Conservation (phyloP, 1,140 invertebrate genomes). For the Homarus americanus region DNA sequence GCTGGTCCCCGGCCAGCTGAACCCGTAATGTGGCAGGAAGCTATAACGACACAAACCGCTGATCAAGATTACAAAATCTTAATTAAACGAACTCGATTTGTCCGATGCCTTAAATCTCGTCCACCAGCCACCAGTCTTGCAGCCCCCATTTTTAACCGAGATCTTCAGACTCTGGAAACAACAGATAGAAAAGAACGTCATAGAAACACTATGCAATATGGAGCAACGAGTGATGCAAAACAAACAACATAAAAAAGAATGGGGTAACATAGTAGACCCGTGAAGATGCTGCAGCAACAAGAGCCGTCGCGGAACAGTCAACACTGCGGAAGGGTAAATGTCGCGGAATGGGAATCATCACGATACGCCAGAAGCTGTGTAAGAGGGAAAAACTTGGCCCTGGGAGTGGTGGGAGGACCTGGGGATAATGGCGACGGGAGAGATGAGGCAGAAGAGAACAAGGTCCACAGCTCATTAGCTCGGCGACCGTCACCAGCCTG, state of each 20-base stretch:
- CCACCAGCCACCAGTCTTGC: too few relatives aligned
- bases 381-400: neutral
- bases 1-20: neutral
- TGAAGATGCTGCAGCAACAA: neutral
- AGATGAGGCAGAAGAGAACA: constrained; percentile 2
- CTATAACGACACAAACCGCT: neutral
- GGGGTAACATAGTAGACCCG: too few relatives aligned
- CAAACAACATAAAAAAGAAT: too few relatives aligned
- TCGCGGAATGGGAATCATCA: neutral
- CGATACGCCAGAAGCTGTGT: neutral
- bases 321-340: neutral
- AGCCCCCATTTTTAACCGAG: too few relatives aligned
- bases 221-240: too few relatives aligned
- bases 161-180: too few relatives aligned
- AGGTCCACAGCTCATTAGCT: neutral
- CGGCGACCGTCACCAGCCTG: neutral
- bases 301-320: neutral
- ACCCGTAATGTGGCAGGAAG: neutral
- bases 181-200: too few relatives aligned
- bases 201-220: too few relatives aligned
- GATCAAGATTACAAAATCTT: constrained; percentile 1
- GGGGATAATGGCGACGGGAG: neutral
- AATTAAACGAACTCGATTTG: neutral
- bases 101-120: neutral
- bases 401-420: neutral